A percentile compares a stretch with the other conserved stretches of the same genome.
These are phyloP conservation scores for Ciconia maguari DNA, from an alignment of 2,113 vertebrate genomes.

Conservation along the genomic window DNA sequence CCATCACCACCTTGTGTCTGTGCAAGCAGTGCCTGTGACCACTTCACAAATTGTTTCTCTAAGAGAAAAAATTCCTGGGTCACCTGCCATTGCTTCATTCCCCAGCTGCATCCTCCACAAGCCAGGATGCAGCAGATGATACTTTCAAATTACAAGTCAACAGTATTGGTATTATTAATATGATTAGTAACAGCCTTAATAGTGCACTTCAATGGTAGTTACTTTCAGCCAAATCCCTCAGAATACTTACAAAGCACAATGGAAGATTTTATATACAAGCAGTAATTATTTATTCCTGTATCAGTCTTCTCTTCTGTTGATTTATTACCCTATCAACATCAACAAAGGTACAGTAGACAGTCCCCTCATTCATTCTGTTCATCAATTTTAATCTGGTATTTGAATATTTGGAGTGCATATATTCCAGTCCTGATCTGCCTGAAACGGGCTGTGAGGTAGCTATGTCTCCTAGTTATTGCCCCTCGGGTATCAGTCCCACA, in stretches of 20 bases:
- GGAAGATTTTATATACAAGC: slow-evolving; percentile 41
- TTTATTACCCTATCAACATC: slow-evolving; percentile 64
- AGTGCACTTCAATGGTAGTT: not conserved
- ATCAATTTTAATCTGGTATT: slow-evolving; percentile 66
- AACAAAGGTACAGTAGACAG: slow-evolving; percentile 22
- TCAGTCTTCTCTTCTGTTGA: slow-evolving; percentile 60
- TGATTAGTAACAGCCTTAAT: not conserved
- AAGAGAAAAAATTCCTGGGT: not conserved
- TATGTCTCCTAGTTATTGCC: not conserved
- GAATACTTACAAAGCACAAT: not conserved
- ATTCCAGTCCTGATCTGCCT: slow-evolving; percentile 44
- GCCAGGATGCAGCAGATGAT: slow-evolving; percentile 37
- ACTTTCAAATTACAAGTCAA: slow-evolving; percentile 31
- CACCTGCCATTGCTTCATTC: slow-evolving; percentile 45
- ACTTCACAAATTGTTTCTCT: not conserved
- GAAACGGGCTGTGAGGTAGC: slow-evolving; percentile 34
- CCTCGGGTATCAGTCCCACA: not conserved
- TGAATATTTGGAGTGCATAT: slow-evolving; percentile 59
- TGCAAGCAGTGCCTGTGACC: not conserved
- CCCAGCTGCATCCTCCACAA: slow-evolving; percentile 28
- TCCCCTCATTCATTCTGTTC: slow-evolving; percentile 50
- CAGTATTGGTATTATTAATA: not conserved
- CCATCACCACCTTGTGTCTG: not conserved
- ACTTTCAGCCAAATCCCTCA: not conserved
- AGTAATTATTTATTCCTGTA: slow-evolving; percentile 62